A percentile compares a stretch with the other conserved stretches of the same genome.
Conservation (phyloP, 2,888 invertebrate genomes). For the Cremastobaeus sp. region DNA sequence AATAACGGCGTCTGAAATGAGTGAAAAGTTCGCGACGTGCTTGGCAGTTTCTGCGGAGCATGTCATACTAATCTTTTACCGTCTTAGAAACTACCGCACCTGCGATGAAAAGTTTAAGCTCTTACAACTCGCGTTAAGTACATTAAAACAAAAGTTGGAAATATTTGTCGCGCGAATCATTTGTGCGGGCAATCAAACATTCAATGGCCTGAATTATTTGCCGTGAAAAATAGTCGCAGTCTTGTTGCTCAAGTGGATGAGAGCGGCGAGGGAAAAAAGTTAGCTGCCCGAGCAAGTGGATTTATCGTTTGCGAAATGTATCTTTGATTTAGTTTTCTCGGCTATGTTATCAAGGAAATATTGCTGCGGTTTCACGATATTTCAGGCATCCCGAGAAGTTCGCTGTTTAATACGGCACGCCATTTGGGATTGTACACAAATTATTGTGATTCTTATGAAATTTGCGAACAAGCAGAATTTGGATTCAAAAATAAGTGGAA, state of each 20-base stretch:
- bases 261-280: conserved; percentile 22
- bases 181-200: conserved; percentile 36
- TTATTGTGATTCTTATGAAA: conserved; percentile 21
- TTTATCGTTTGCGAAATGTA: conserved; percentile 47
- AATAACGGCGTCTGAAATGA: conserved; percentile 14
- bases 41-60: conserved; percentile 12
- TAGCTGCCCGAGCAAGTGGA: conserved; percentile 18
- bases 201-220: conserved; percentile 40
- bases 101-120: conserved; percentile 42
- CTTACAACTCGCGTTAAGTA: conserved; percentile 44
- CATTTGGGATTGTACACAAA: conserved; percentile 14
- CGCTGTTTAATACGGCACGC: conserved; percentile 9
- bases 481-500: background rate
- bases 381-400: conserved; percentile 43
- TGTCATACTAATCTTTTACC: conserved; percentile 45
- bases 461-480: background rate
- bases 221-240: conserved; percentile 28
- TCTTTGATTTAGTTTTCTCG: conserved; percentile 51
- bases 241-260: conserved; percentile 20
- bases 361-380: conserved; percentile 36
- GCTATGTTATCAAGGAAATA: conserved; percentile 32
- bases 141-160: conserved; percentile 48
- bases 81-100: conserved; percentile 44
- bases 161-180: conserved; percentile 37
- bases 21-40: conserved; percentile 17